Base-by-base conservation (phyloP, 2,797 vertebrate species). In the Crenichthys baileyi region DNA sequence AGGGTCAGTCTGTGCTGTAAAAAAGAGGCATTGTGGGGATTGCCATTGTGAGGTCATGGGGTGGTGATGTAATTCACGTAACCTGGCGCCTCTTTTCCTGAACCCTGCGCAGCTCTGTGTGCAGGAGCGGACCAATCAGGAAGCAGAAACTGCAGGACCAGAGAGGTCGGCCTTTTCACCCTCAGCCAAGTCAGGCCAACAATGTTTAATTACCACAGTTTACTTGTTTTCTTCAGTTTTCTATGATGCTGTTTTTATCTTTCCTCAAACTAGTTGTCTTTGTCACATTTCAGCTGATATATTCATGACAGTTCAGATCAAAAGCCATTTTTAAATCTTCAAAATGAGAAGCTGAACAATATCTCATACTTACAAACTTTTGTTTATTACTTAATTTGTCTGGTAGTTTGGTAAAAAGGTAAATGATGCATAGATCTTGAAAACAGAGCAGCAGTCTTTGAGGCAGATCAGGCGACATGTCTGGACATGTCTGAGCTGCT, bases 31-130 rank as follows among this genome's bases (percentile, higher is more conserved):
- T 92, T 94, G 91, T 91, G 88, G 85, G 87, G 82, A 83, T 81
- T 78, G 80, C 86, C 85, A 89, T 87, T 89, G 88, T 92, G 91
- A 93, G 93, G 90, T 94, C 93, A 90, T 46, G 55, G 87, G 84
- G 78, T 79, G 81, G 85, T 95, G 94, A 95, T 92, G 94, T 94
- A 92, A 95, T 93, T 91, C 80, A 83, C 86, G 86, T 82, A 85
- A 90, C 91, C 78, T 83, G 87, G 93, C 91, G 88, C 92, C 89
- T 18, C 80, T 79, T 80, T 93, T 95, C 92, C 93, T 93, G 92
- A 91, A 90, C 65, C 68, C 77, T 48, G 76, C n/a, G 50, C 63
- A 44, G 53, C 72, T 44, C 78, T 80, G 82, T 85, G 84, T 90
- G 84, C 83, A 87, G 85, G 89, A 91, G 87, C 85, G 18, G 63